Evolutionary conservation across 2,113 vertebrate genomes (phyloP), one percentile per base, ranked within the genome.

Genomic region (Recurvirostra avosetta): DNA sequence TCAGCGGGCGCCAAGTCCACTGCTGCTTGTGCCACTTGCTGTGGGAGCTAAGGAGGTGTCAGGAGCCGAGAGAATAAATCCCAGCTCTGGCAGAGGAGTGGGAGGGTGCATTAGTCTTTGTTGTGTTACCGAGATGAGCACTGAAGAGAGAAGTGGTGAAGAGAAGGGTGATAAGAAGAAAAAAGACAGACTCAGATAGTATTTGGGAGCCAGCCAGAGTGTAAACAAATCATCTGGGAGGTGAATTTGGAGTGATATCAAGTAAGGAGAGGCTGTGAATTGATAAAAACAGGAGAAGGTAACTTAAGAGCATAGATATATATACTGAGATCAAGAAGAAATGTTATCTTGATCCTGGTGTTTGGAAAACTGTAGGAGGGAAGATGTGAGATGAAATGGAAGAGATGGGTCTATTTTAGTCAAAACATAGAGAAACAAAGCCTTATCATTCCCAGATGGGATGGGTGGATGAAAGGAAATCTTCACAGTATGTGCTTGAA

Each of bases 221-320:
- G 85, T 90, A 93, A 95, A 86, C 90, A 88, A 79, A 86, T 76
- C 66, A 92, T 9, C 78, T 74, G 74, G 67, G 85, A 96, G 92
- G 62, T 50, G 66, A 77, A 66, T 85, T 79, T 92, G 88, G 71
- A 93, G 71, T n/a, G 66, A 38, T 90, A 93, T 4, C 62, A 90
- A 82, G 62, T 41, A 72, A 71, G 93, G 63, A 67, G 82, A 80
- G 71, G 29, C 87, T 73, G 76, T 38, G 61, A 78, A 77, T 63
- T 71, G 67, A 66, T 95, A 45, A 67, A 92, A 86, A 12, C 41
- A 66, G 49, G 27, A 61, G 81, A 40, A 76, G 34, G 90, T 92
- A 93, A 93, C 70, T 92, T 73, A 62, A 94, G 96, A 92, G 61
- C 50, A 13, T 63, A 45, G 70, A 59, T 91, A 73, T 80, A 73